phyloP scores from a whole-genome alignment of 2,113 vertebrate species.

The Oryzias melastigma region DNA sequence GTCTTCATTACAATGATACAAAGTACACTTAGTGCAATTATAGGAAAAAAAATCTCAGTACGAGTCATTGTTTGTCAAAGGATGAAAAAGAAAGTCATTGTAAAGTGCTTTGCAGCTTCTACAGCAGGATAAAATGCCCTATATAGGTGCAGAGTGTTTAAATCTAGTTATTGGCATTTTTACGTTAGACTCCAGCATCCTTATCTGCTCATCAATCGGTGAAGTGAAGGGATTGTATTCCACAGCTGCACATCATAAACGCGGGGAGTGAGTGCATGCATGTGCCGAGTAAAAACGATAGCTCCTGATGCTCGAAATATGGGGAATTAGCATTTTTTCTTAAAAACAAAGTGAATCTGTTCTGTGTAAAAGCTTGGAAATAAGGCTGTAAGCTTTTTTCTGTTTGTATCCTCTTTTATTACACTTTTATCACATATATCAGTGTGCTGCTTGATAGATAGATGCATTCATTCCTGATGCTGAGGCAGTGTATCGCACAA shows the following conservation, averaged over 20 bases:
- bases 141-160: slow-evolving; percentile 11
- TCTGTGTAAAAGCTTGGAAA: slow-evolving; percentile 27
- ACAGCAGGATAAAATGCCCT: background rate
- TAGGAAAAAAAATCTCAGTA: too few species aligned
- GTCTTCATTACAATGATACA: too few species aligned
- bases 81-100: background rate
- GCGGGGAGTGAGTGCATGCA: slow-evolving; percentile 10
- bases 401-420: too few species aligned
- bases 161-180: slow-evolving; percentile 72
- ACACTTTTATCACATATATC: too few species aligned
- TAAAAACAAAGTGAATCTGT: slow-evolving; percentile 21
- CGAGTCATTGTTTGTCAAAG: background rate
- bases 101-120: background rate
- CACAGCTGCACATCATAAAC: slow-evolving; percentile 63
- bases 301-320: slow-evolving; percentile 1
- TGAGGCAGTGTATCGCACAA: slow-evolving; percentile 31
- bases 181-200: slow-evolving; percentile 59
- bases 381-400: background rate
- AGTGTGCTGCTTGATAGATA: slow-evolving; percentile 39
- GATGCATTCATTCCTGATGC: slow-evolving; percentile 20
- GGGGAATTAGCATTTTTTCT: slow-evolving; percentile 23
- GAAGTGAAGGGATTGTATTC: slow-evolving; percentile 58
- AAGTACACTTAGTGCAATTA: too few species aligned
- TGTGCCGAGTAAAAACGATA: slow-evolving; percentile 2
- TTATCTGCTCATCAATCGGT: slow-evolving; percentile 47